phyloP scores from a whole-genome alignment of 2,888 invertebrate genomes.

The Acleris cristana region DNA sequence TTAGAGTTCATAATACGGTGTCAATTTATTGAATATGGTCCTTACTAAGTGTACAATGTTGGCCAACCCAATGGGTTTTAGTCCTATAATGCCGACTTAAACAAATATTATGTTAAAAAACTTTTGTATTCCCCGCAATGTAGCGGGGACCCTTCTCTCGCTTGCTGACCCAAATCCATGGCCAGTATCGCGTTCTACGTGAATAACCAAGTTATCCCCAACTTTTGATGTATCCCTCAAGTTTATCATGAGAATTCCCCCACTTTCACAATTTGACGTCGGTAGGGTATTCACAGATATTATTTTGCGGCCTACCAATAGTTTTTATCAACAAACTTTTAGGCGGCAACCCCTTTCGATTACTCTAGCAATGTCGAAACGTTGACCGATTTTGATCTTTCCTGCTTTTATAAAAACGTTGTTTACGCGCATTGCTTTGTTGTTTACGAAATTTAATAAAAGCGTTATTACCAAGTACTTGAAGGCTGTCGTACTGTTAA shows the following conservation, averaged over 20 bases:
- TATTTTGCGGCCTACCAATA: constrained; percentile 27
- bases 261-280: constrained; percentile 43
- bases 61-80: too few relatives aligned
- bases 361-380: constrained; percentile 1
- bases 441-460: constrained; percentile 20
- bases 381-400: constrained; percentile 7
- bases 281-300: constrained; percentile 36
- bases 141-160: constrained; percentile 21
- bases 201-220: constrained; percentile 40
- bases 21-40: too few relatives aligned
- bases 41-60: too few relatives aligned
- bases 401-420: constrained; percentile 2
- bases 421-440: constrained; percentile 8
- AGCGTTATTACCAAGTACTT: constrained; percentile 15
- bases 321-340: constrained; percentile 42
- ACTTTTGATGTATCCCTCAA: constrained; percentile 42
- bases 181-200: constrained; percentile 31
- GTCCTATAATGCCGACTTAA: neutral
- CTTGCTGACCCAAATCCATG: constrained; percentile 27
- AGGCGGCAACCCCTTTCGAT: constrained; percentile 38
- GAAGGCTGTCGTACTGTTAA: constrained; percentile 5
- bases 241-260: constrained; percentile 39
- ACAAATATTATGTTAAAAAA: constrained; percentile 26
- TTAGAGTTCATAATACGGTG: too few relatives aligned
- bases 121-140: constrained; percentile 14